Evolutionary conservation across 1,140 invertebrate genomes (phyloP).

Genomic region (Ptiloglossa arizonensis): DNA sequence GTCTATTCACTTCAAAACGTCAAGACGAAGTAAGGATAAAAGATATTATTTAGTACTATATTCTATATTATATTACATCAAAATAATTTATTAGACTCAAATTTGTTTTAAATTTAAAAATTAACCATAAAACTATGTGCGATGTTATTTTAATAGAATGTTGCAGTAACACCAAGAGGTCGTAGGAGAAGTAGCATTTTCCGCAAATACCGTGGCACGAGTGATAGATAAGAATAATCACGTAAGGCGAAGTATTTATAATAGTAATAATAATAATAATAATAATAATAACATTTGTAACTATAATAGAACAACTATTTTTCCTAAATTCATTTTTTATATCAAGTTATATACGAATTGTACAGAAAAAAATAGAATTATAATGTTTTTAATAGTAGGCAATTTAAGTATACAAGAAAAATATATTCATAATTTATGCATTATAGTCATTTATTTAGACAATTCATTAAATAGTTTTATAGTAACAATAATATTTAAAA

Average conservation of each 20-base stretch:
- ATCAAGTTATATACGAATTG: slow-evolving; percentile 42
- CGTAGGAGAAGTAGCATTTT: slow-evolving; percentile 72
- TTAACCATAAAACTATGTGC: slow-evolving; percentile 21
- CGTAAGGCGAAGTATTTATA: no score
- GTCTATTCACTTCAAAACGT: slow-evolving; percentile 60
- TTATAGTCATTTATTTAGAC: slow-evolving; percentile 51
- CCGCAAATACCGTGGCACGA: slow-evolving; percentile 57
- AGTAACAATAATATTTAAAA: slow-evolving; percentile 54
- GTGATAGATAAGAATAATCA: slow-evolving; percentile 9
- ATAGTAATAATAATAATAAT: slow-evolving; percentile 2
- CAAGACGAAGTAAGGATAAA: slow-evolving; percentile 69
- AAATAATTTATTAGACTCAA: neutral
- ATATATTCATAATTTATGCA: slow-evolving; percentile 8
- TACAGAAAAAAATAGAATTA: slow-evolving; percentile 30
- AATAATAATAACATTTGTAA: slow-evolving; percentile 3
- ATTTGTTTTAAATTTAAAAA: slow-evolving; percentile 1
- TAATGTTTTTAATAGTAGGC: neutral
- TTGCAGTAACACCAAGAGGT: slow-evolving; percentile 64
- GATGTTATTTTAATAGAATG: slow-evolving; percentile 67
- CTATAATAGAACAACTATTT: slow-evolving; percentile 18
- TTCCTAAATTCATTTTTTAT: neutral
- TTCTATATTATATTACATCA: neutral
- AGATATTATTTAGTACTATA: slow-evolving; percentile 13
- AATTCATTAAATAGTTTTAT: slow-evolving; percentile 64
- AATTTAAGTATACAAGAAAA: neutral